phyloP scores from a whole-genome alignment of 1,140 invertebrate species.

The Drosophila tani region DNA sequence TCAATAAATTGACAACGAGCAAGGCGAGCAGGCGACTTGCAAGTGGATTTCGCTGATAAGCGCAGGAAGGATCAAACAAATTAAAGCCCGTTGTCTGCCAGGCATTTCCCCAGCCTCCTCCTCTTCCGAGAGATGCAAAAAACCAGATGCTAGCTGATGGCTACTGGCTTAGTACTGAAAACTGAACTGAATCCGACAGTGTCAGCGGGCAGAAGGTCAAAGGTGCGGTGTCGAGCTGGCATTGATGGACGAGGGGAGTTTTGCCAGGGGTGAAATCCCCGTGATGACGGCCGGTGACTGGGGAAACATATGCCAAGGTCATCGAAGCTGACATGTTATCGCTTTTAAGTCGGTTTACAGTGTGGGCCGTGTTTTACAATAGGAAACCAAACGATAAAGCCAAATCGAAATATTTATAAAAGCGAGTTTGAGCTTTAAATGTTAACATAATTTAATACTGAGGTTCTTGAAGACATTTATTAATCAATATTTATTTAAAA shows the following conservation, averaged over 20 bases:
- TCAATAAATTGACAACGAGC: conserved; percentile 68
- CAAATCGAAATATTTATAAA: no score
- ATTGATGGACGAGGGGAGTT: conserved; percentile 55
- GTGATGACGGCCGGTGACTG: conserved; percentile 8
- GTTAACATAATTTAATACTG: no score
- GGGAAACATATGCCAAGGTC: conserved; percentile 42
- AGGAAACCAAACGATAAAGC: neutral
- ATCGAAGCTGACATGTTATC: conserved; percentile 18
- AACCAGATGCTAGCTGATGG: conserved; percentile 3
- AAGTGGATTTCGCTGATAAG: conserved; percentile 55
- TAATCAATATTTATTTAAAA: no score
- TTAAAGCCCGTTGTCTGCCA: conserved; percentile 50
- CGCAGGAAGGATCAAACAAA: conserved; percentile 55
- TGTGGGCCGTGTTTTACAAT: neutral
- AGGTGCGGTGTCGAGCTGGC: conserved; percentile 29
- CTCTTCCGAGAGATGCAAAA: conserved; percentile 20
- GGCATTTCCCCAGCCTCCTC: conserved; percentile 11
- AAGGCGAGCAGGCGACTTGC: conserved; percentile 23
- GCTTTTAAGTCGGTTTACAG: conserved; percentile 1
- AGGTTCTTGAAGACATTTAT: neutral
- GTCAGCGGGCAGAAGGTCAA: conserved; percentile 42
- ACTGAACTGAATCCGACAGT: conserved; percentile 23
- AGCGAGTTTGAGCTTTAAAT: no score
- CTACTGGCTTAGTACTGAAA: conserved; percentile 20
- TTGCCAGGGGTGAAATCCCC: neutral